A percentile compares a stretch with the other conserved stretches of the same genome.
These are phyloP conservation scores for Microchrysa polita DNA, from an alignment of 2,888 invertebrate genomes.

Conservation along the genomic window DNA sequence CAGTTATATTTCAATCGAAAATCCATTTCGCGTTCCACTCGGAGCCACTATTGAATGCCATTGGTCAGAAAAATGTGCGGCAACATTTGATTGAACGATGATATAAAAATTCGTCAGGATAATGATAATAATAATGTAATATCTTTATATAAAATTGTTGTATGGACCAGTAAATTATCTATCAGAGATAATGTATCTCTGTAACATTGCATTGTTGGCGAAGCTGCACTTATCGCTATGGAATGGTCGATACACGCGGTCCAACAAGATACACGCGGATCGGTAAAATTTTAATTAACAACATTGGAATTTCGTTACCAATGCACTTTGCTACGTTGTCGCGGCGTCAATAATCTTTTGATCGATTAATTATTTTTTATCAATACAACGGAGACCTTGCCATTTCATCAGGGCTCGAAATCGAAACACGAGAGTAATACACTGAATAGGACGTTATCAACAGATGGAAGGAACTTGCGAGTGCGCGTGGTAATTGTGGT, in stretches of 20 bases:
- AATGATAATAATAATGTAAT: constrained; percentile 32
- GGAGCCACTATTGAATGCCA: not conserved
- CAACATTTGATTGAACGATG: not conserved
- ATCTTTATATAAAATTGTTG: not conserved
- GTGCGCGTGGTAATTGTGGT: not conserved
- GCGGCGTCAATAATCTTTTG: constrained; percentile 29
- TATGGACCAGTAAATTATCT: not conserved
- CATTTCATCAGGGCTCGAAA: not conserved
- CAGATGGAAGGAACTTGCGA: not conserved
- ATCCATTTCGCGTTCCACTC: not conserved
- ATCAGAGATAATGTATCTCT: not conserved
- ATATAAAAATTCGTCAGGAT: constrained; percentile 13
- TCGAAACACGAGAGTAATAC: not conserved
- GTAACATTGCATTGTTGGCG: not conserved
- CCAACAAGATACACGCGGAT: not conserved
- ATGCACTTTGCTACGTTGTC: not conserved
- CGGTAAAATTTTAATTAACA: constrained; percentile 30
- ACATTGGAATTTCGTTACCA: not conserved
- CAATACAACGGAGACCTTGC: constrained; percentile 1
- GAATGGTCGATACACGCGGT: not conserved
- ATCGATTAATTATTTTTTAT: constrained; percentile 27
- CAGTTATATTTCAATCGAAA: not conserved
- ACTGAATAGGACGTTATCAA: constrained; percentile 5
- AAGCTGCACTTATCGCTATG: not conserved
- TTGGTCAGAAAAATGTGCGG: constrained; percentile 3